Evolutionary conservation across 64 coral and sea anemone species (phyloP), one percentile per base, ranked within the genome.

Genomic region (Montipora efflorescens): DNA sequence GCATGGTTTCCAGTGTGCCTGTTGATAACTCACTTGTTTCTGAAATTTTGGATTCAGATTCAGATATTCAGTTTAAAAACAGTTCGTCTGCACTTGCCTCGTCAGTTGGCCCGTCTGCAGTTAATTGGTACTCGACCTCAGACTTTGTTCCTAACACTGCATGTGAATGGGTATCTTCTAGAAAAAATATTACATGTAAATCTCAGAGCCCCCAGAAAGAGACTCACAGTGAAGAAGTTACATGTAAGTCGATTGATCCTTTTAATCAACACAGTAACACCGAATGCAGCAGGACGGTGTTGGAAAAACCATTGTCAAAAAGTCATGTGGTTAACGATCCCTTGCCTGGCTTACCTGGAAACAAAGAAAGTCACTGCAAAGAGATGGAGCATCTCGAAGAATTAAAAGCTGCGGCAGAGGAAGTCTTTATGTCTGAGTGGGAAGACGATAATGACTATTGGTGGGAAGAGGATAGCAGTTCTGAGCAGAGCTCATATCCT

Each of bases 341-440:
- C 15, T 8, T 47, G 4, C 15, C 57, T 9, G 46, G 58, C 13
- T 76, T 47, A 45, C 8, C 4, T 76, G 19, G 1, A 82, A 18
- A 4, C 1, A 46, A 79, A 16, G 77, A 75, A 46, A 47, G 46
- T 50, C 5, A n/a, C 20, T 46, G 25, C 80, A 83, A 76, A 46
- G 67, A 20, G 0, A n/a, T 8, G 28, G 90, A 92, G 10, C 77
- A 83, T 36, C 75, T 93, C 14, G 74, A 87, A 93, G 84, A 93
- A 46, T 2, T 36, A 36, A 36, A 36, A 36, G 36, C 36, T 36
- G 36, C 36, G 36, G 92, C 92, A 5, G 84, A 87, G 79, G 49
- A 88, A 59, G 9, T 93, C 3, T 93, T 93, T 22, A 72, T 50
- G 43, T 71, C 82, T 20, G 82, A 86, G n/a, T 86, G 82, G 82